Evolutionary conservation across 2,113 vertebrate genomes (phyloP).

Genomic region (Nymphicus hollandicus): DNA sequence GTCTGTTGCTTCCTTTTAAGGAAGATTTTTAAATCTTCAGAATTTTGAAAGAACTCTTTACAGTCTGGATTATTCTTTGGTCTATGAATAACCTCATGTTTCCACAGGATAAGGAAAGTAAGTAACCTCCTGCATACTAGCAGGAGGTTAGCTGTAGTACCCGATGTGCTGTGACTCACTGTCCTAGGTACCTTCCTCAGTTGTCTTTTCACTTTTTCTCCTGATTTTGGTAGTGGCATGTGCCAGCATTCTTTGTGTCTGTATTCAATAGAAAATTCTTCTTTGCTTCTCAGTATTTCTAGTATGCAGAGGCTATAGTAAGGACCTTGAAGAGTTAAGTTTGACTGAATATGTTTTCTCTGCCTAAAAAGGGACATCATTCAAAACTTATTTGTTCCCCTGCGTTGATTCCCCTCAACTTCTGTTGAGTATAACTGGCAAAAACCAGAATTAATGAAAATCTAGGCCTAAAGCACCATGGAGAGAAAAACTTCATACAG

Average conservation of each 20-base stretch:
- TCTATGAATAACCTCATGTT: not conserved
- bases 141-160: not conserved
- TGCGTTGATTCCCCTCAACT: not conserved
- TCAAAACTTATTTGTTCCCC: not conserved
- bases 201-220: not conserved
- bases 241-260: not conserved
- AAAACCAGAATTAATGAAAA: not conserved
- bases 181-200: not conserved
- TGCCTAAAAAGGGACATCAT: not conserved
- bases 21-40: not conserved
- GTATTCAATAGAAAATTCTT: not conserved
- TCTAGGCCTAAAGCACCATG: not conserved
- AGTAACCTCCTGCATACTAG: not conserved
- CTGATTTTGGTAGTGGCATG: not conserved
- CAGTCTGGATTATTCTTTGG: not conserved
- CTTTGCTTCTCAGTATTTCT: not conserved
- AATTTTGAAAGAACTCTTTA: not conserved
- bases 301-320: not conserved
- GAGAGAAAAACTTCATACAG: not conserved
- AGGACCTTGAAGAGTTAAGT: not conserved
- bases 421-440: conserved; percentile 7
- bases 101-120: not conserved
- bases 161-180: not conserved
- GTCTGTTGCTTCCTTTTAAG: not conserved
- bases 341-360: not conserved